Conservation (phyloP, 2,888 invertebrate genomes). For the Ophraella communa region DNA sequence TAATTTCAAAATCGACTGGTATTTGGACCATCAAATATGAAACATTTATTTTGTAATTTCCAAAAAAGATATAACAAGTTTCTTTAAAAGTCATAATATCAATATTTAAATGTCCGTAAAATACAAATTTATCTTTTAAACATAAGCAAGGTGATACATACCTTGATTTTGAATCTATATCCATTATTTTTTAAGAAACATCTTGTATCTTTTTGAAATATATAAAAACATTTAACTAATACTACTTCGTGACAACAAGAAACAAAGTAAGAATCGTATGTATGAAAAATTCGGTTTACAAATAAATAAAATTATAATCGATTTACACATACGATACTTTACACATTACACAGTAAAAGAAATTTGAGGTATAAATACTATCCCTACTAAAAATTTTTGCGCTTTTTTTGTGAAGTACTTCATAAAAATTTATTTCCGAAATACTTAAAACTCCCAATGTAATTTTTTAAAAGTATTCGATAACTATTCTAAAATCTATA, state of each 20-base stretch:
- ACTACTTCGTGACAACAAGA: neutral
- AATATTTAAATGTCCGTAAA: neutral
- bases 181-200: neutral
- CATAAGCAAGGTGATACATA: neutral
- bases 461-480: neutral
- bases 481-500: neutral
- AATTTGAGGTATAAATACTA: neutral
- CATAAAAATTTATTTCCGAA: neutral
- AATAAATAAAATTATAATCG: too few species aligned
- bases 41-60: constrained; percentile 13
- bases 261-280: neutral
- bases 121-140: neutral
- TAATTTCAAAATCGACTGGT: constrained; percentile 11
- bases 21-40: constrained; percentile 1
- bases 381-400: neutral
- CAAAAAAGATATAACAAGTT: constrained; percentile 8
- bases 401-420: neutral
- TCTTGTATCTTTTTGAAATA: neutral
- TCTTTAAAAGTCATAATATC: neutral
- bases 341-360: neutral
- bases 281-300: too few species aligned
- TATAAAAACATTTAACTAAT: neutral
- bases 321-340: neutral
- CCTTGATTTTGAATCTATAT: neutral
- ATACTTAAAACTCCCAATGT: neutral